Base-by-base conservation (phyloP, 35 echinoderm and acorn worm species). In the Heliocidaris tuberculata region DNA sequence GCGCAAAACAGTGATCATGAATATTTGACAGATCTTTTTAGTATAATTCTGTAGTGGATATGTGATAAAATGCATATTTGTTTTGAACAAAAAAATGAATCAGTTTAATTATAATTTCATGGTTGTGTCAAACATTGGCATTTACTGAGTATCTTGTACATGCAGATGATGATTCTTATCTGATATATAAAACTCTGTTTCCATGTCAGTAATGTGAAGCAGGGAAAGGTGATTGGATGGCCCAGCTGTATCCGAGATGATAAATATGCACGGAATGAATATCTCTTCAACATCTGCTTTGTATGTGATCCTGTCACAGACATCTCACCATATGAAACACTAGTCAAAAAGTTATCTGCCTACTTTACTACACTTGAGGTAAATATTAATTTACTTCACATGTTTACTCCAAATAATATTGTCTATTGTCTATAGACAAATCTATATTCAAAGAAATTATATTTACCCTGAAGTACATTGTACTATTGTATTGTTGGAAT, bases 261-360 rank as follows among this genome's bases (percentile, higher is more conserved):
- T 32, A 99, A 99, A 61, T 99, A 99, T 65, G 97, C 98, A 42
- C 93, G 98, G 27, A 99, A 99, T 94, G 98, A 96, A 35, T 92
- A 97, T 27, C 90, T 97, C 19, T 99, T 99, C 95, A 99, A 99
- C 85, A 50, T 99, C 56, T 96, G 97, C 35, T 99, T 99, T 96
- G 98, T 99, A 32, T 97, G 96, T 30, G 96, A 97, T 71, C 78
- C 93, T 48, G 50, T 31, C 4, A 95, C 95, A n/a, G 94, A 96
- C 93, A 96, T 95, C 59, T 92, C 95, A 49, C 92, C 94, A 5
- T 99, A 99, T 91, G 97, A 99, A 94, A 96, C 98, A 90, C 95
- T 99, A 6, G 97, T 99, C 29, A 99, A 99, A 88, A 99, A 99
- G 93, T 89, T 99, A 52, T 97, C 97, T 13, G 94, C 95, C 90